These are phyloP conservation scores for Ceratina japonica DNA, from an alignment of 1,140 invertebrate genomes.

Conservation along the genomic window DNA sequence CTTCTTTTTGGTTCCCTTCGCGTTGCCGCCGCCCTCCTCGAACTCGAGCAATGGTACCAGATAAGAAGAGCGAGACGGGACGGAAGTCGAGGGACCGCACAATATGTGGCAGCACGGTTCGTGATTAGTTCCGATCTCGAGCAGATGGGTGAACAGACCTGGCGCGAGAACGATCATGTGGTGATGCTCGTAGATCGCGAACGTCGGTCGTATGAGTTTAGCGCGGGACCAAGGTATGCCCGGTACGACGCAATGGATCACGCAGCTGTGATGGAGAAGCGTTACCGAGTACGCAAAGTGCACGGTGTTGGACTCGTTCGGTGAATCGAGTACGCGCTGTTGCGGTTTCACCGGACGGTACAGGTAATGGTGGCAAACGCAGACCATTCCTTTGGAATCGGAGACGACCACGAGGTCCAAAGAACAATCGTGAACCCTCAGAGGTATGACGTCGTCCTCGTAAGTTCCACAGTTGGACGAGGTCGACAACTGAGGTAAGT, in stretches of 20 bases:
- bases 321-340: slow-evolving; percentile 80
- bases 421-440: slow-evolving; percentile 89
- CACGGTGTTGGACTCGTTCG: slow-evolving; percentile 83
- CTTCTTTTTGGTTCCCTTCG: slow-evolving; percentile 48
- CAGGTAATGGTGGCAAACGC: slow-evolving; percentile 91
- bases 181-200: slow-evolving; percentile 86
- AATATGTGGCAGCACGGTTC: slow-evolving; percentile 90
- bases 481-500: slow-evolving; percentile 85
- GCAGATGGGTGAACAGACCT: slow-evolving; percentile 87
- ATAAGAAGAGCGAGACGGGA: slow-evolving; percentile 81
- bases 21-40: slow-evolving; percentile 27
- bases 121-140: slow-evolving; percentile 89
- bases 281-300: slow-evolving; percentile 92
- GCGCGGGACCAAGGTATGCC: slow-evolving; percentile 88
- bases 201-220: slow-evolving; percentile 86
- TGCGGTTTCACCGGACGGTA: slow-evolving; percentile 86
- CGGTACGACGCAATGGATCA: slow-evolving; percentile 89
- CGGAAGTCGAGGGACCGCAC: slow-evolving; percentile 80
- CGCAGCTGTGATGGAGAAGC: slow-evolving; percentile 88
- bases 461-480: slow-evolving; percentile 84
- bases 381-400: slow-evolving; percentile 86
- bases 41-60: slow-evolving; percentile 81
- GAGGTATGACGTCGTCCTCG: slow-evolving; percentile 88
- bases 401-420: slow-evolving; percentile 89
- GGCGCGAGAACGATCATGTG: slow-evolving; percentile 89